Conservation (phyloP, 1,140 invertebrate genomes). For the Drosophila erecta region DNA sequence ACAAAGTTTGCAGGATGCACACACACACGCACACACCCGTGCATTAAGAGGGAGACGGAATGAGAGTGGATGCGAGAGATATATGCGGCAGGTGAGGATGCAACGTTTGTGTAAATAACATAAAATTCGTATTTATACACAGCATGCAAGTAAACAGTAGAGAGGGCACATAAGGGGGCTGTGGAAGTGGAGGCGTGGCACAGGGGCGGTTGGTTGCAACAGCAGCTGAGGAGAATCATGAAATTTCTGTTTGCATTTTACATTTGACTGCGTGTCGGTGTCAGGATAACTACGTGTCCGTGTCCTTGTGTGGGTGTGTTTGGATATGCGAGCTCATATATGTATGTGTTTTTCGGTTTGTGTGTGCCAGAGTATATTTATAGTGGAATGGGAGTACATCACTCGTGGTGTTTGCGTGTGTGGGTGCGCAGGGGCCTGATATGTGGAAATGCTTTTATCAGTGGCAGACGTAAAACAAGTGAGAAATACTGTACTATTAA, state of each 20-base stretch:
- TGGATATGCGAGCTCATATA: conserved; percentile 22
- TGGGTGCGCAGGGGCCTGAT: conserved; percentile 38
- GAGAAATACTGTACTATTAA: conserved; percentile 28
- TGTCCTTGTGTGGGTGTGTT: conserved; percentile 25
- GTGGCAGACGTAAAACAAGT: conserved; percentile 67
- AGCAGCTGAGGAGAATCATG: conserved; percentile 59
- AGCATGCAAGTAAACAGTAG: conserved; percentile 73
- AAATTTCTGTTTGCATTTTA: conserved; percentile 76
- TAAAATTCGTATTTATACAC: conserved; percentile 82
- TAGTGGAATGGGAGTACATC: conserved; percentile 39
- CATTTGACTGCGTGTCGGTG: conserved; percentile 78
- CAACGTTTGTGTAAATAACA: conserved; percentile 82
- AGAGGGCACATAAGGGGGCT: background rate
- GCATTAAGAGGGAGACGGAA: conserved; percentile 16
- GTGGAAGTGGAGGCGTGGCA: background rate
- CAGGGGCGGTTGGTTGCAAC: conserved; percentile 15
- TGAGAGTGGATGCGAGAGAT: conserved; percentile 4
- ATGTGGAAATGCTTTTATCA: conserved; percentile 79
- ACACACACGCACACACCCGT: conserved; percentile 10
- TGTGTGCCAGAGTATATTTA: conserved; percentile 28
- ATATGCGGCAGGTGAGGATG: conserved; percentile 52
- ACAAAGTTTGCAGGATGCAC: conserved; percentile 66
- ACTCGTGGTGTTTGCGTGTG: conserved; percentile 27
- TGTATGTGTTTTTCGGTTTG: conserved; percentile 29
- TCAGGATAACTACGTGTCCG: conserved; percentile 63